Conservation (phyloP, 1,140 invertebrate species). For the Ericerus pela region DNA sequence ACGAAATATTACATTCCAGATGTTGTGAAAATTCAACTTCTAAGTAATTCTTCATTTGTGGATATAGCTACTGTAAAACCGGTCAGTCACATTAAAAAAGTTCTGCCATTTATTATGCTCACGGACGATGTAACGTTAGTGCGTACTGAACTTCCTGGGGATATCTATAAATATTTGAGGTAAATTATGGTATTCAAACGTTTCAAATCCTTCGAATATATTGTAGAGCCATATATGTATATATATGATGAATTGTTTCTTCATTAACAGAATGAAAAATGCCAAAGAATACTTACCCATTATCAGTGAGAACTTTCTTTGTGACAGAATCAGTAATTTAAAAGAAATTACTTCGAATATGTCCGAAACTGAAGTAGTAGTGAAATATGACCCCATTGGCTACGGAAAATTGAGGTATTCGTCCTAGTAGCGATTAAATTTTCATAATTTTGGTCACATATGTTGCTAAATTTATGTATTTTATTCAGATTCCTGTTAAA, state of each 20-base stretch:
- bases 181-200: background rate
- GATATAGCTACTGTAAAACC: conserved; percentile 3
- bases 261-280: conserved; percentile 16
- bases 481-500: conserved; percentile 53
- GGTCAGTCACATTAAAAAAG: conserved; percentile 13
- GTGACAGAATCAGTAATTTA: conserved; percentile 58
- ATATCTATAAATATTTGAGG: conserved; percentile 14
- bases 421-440: too few species aligned
- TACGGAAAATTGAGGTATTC: conserved; percentile 17
- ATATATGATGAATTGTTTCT: background rate
- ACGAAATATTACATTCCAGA: conserved; percentile 8
- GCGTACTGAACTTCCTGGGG: conserved; percentile 7
- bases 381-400: conserved; percentile 43
- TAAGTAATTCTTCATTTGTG: background rate
- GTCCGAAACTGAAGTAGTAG: conserved; percentile 39
- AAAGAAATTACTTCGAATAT: conserved; percentile 42
- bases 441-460: conserved; percentile 15
- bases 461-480: background rate
- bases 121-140: conserved; percentile 5
- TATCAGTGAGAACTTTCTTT: conserved; percentile 63
- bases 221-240: background rate
- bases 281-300: conserved; percentile 54
- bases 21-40: conserved; percentile 7
- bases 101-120: conserved; percentile 13
- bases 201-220: background rate